Evolutionary conservation across 2,888 invertebrate species (phyloP).

Genomic region (Athrips mouffetella): DNA sequence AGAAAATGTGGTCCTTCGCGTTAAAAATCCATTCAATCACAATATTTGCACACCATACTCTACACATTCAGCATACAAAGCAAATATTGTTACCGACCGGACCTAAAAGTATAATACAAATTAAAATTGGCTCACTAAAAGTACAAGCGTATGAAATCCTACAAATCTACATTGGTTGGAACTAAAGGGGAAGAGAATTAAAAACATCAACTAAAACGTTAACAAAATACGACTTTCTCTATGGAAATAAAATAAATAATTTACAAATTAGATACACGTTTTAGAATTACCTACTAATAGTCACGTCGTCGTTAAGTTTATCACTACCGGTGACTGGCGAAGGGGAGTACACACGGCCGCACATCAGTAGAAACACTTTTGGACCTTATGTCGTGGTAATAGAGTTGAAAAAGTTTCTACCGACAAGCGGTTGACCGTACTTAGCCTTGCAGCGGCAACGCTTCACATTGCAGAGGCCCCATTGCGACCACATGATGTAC

Average conservation of each 20-base stretch:
- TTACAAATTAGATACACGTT: conserved; percentile 77
- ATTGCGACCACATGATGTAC: too few species aligned
- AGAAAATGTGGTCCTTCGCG: conserved; percentile 44
- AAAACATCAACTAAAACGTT: conserved; percentile 78
- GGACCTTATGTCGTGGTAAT: too few species aligned
- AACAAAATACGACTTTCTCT: conserved; percentile 78
- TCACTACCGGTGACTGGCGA: conserved; percentile 58
- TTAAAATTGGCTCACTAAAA: conserved; percentile 69
- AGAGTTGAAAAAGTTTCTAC: too few species aligned
- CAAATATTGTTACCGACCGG: conserved; percentile 59
- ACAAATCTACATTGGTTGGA: conserved; percentile 72
- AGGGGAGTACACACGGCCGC: too few species aligned
- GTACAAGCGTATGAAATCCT: conserved; percentile 77
- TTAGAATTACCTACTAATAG: conserved; percentile 54
- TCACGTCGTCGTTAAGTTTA: conserved; percentile 64
- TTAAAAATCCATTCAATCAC: conserved; percentile 55
- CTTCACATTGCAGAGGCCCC: too few species aligned
- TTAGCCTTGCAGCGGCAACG: too few species aligned
- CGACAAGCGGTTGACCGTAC: too few species aligned
- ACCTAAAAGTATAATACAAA: conserved; percentile 68
- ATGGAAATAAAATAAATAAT: conserved; percentile 76
- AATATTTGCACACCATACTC: conserved; percentile 55
- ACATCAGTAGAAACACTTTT: too few species aligned
- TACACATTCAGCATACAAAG: conserved; percentile 54
- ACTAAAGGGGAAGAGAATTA: conserved; percentile 67